Evolutionary conservation across 2,113 vertebrate species (phyloP), one percentile per base, ranked within the genome.

Genomic region (Aix galericulata): DNA sequence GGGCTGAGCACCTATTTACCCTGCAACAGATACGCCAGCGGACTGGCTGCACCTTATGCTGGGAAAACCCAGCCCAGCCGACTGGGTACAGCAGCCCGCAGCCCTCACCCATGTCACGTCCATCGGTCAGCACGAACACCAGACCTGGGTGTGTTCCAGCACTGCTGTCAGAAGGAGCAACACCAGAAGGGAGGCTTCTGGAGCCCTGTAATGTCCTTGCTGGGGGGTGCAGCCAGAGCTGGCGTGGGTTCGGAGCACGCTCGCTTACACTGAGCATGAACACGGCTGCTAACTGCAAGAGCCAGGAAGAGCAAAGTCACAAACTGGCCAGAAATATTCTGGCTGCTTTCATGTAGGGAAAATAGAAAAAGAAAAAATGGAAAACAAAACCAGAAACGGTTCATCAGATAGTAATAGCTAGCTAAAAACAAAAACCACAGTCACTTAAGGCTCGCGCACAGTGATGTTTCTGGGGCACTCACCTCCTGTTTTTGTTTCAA

Each of bases 351-450:
- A 26, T 0, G 6, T 14, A 63, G 52, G 38, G 34, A 91, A 83
- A 90, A 83, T 2, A 63, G 40, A 53, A 63, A 64, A 80, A 64
- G 34, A 23, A 40, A 79, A 75, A 86, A 63, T 1, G 46, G 4
- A 76, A 64, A 32, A 53, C 10, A 36, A 34, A 76, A 56, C 1
- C 13, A 91, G 78, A 88, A 94, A 91, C 2, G 0, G 67, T 87
- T 95, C 55, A 94, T 89, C 91, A 91, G 91, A 91, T 85, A 89
- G 89, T 55, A 73, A 10, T 3, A 89, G 73, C 77, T 25, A 72
- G 58, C 26, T 84, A 69, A 91, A 87, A 91, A 93, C 72, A 88
- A 77, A 97, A 96, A 82, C 87, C 95, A 94, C 95, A 96, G 84
- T 44, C 81, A 60, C 91, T n/a, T 18, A 20, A 27, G 50, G 66